Evolutionary conservation across 2,113 vertebrate species (phyloP), one percentile per base, ranked within the genome.

Genomic region (Circaetus gallicus): DNA sequence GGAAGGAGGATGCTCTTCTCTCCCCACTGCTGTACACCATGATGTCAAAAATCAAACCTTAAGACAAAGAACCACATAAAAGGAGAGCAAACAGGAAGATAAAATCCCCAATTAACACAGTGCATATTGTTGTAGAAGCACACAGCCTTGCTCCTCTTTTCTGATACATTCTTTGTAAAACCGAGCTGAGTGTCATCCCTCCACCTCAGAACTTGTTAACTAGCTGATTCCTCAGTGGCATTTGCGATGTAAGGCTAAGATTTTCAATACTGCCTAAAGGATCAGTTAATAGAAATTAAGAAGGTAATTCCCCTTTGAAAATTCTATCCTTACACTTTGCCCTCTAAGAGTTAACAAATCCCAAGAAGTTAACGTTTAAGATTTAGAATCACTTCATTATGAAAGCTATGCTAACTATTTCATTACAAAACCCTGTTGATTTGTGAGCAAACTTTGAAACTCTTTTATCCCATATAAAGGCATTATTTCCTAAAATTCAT

Each of bases 331-430:
- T 81, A 63, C 38, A 86, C 55, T 96, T 92, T 90, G 18, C 74
- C 45, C 59, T 90, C 15, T 67, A 89, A 93, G 67, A 86, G 67
- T 81, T 96, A 93, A 86, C 69, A 93, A 90, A 90, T 86, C 88
- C 79, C 59, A 90, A 36, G 50, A 66, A 86, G 18, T 90, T 50
- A 70, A 73, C 0, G 0, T 63, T 92, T 83, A 79, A 83, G 74
- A 78, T 71, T 71, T 32, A 80, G 88, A 82, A 89, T 71, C n/a
- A 40, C 52, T 86, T 93, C 31, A 49, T 92, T 66, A 86, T 45
- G 29, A 89, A 83, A 96, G 31, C 47, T 63, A 13, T 42, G 22
- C 6, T 40, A 73, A 43, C 22, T n/a, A 53, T 61, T 82, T 80
- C 49, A 55, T 63, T 87, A 78, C 45, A 94, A 93, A 74, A 53